Percentiles rank a stretch among this genome's conserved stretches.
phyloP scores from a whole-genome alignment of 2,888 invertebrate genomes.

The Ennomos quercinarius region DNA sequence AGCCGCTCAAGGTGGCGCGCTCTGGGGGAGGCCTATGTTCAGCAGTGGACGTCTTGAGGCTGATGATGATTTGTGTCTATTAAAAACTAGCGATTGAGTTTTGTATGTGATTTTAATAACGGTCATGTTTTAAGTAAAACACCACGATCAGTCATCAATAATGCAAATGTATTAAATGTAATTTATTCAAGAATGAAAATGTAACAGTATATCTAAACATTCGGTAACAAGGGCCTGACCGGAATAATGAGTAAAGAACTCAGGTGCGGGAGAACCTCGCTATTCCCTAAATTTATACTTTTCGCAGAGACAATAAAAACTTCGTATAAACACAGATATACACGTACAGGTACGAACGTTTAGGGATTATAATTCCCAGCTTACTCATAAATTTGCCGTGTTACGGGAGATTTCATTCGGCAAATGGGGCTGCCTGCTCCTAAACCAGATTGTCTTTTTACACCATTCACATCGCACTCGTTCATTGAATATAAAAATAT shows the following conservation, averaged over 20 bases:
- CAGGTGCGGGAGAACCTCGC: constrained; percentile 16
- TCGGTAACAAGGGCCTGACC: no score
- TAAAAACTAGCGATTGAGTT: no score
- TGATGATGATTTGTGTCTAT: no score
- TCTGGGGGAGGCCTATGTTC: no score
- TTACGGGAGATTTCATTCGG: constrained; percentile 10
- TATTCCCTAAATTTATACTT: constrained; percentile 19
- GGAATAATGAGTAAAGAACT: neutral
- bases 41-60: no score
- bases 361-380: constrained; percentile 17
- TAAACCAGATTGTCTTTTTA: constrained; percentile 10
- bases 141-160: no score
- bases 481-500: neutral
- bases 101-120: no score
- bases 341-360: constrained; percentile 8
- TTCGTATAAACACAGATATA: neutral
- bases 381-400: constrained; percentile 15
- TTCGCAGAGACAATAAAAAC: constrained; percentile 16
- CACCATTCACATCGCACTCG: neutral
- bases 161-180: no score
- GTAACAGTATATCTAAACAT: no score
- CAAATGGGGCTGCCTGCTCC: constrained; percentile 2
- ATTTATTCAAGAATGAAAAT: no score
- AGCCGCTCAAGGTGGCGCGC: no score
- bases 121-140: no score